A percentile compares a stretch with the other conserved stretches of the same genome.
Evolutionary conservation across 1,140 invertebrate species (phyloP).

Genomic region (Drosophila albomicans): DNA sequence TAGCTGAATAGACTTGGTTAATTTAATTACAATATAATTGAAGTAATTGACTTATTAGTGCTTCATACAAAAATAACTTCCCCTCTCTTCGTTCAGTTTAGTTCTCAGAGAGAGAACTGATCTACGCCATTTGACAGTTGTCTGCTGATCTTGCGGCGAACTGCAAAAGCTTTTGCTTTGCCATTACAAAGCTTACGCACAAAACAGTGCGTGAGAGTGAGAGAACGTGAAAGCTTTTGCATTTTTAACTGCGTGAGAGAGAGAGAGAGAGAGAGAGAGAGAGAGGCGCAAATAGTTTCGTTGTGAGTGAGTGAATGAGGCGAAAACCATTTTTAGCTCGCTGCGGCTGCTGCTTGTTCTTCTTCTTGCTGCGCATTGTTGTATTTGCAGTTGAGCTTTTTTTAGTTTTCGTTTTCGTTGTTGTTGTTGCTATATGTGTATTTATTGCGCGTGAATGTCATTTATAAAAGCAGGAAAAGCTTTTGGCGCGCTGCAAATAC

Average conservation of each 20-base stretch:
- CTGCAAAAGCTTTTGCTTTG: conserved; percentile 29
- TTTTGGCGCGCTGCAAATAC: conserved; percentile 65
- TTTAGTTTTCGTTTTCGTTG: conserved; percentile 36
- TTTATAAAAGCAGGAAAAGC: conserved; percentile 74
- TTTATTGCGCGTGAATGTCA: conserved; percentile 82
- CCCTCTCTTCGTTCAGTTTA: conserved; percentile 11
- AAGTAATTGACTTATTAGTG: background rate
- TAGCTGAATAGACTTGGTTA: background rate
- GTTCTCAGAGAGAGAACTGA: background rate
- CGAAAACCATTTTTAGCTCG: conserved; percentile 73
- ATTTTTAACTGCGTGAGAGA: conserved; percentile 2
- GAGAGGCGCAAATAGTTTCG: conserved; percentile 11
- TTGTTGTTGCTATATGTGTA: conserved; percentile 47
- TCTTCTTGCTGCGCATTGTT: conserved; percentile 58
- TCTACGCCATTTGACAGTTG: conserved; percentile 2
- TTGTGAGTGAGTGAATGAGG: conserved; percentile 1
- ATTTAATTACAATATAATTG: background rate
- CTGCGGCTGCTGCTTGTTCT: conserved; percentile 10
- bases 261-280: conserved; percentile 12
- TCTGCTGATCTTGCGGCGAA: conserved; percentile 19
- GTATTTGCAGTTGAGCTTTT: conserved; percentile 78
- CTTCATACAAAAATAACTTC: background rate
- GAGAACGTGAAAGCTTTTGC: background rate
- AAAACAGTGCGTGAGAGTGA: conserved; percentile 26
- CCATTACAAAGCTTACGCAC: conserved; percentile 17